phyloP scores from a whole-genome alignment of 1,140 invertebrate genomes.

The Anoplophora glabripennis region DNA sequence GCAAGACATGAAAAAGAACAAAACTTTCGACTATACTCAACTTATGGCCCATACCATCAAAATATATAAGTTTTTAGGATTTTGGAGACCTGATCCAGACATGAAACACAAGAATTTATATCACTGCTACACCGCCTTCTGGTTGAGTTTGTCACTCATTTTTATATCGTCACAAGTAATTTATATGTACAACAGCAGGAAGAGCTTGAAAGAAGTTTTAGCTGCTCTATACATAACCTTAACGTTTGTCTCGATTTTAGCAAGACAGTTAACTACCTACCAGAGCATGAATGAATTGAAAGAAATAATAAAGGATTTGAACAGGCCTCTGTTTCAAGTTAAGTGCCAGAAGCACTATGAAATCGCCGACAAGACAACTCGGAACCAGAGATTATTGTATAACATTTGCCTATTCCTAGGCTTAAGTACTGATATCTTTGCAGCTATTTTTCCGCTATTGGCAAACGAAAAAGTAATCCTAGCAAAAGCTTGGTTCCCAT shows the following conservation, averaged over 20 bases:
- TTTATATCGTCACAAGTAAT: background rate
- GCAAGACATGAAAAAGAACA: too few relatives aligned
- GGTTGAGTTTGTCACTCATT: background rate
- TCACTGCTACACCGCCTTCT: background rate
- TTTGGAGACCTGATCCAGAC: background rate
- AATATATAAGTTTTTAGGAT: background rate
- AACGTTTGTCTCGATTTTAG: background rate
- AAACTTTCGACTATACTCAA: background rate
- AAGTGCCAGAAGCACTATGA: background rate
- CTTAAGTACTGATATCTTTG: background rate
- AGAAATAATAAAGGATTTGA: background rate
- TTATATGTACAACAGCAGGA: background rate
- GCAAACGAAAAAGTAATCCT: background rate
- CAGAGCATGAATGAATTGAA: background rate
- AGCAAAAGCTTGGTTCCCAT: background rate
- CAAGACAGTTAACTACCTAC: background rate
- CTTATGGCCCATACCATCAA: background rate
- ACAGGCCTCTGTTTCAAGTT: background rate
- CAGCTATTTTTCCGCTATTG: background rate
- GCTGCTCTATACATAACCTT: background rate
- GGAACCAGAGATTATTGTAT: background rate
- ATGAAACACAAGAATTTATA: background rate
- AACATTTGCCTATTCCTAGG: background rate
- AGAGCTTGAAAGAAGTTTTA: background rate
- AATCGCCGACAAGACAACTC: background rate